Conservation (phyloP, 2,797 vertebrate species). For the Meda fulgida region DNA sequence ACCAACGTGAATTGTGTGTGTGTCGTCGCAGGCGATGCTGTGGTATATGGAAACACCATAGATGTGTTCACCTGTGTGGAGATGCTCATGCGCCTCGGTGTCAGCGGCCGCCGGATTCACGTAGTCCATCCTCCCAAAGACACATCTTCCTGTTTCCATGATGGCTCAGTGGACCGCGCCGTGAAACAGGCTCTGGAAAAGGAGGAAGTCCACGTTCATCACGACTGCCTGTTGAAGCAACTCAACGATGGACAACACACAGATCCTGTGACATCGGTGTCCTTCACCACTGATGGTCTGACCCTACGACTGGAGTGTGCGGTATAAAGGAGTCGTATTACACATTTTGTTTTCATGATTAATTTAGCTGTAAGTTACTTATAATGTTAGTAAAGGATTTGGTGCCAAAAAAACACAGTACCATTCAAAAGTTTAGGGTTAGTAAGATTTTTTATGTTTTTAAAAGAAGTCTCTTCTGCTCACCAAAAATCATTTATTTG, state of each 20-base stretch:
- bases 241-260: conserved; percentile 75
- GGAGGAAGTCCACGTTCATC: conserved; percentile 75
- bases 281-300: conserved; percentile 76
- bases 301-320: conserved; percentile 80
- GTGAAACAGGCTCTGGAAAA: conserved; percentile 69
- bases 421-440: too few species aligned
- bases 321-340: conserved; percentile 44
- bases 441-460: background rate
- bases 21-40: conserved; percentile 76
- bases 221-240: conserved; percentile 76
- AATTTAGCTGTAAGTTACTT: background rate
- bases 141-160: conserved; percentile 69
- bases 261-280: conserved; percentile 75
- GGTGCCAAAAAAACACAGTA: background rate
- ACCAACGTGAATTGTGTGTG: background rate
- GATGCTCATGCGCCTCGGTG: conserved; percentile 80
- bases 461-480: background rate
- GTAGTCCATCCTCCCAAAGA: conserved; percentile 75
- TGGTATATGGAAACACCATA: conserved; percentile 87
- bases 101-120: conserved; percentile 80
- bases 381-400: background rate
- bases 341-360: background rate
- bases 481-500: background rate
- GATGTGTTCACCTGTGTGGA: conserved; percentile 86
- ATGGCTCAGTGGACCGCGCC: conserved; percentile 67